A percentile compares a stretch with the other conserved stretches of the same genome.
These are phyloP conservation scores for Hydropsyche betteni DNA, from an alignment of 2,888 invertebrate species.

Conservation along the genomic window DNA sequence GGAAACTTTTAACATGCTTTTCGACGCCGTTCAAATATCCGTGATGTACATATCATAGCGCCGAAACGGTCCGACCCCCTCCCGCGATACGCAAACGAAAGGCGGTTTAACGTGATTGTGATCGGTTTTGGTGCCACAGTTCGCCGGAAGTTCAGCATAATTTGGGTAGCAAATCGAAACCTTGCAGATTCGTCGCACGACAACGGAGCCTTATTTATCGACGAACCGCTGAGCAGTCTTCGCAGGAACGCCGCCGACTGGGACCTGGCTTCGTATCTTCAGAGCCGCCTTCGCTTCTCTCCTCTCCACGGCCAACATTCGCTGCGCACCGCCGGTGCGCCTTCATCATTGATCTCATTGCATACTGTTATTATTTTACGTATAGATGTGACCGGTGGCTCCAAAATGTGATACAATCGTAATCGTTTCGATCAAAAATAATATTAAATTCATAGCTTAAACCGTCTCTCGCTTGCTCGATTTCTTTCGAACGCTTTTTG, in stretches of 20 bases:
- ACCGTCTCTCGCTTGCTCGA: neutral
- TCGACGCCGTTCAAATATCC: neutral
- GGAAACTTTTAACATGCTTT: conserved; percentile 23
- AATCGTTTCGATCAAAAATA: too few species aligned
- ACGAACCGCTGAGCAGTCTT: conserved; percentile 3
- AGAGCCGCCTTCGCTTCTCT: neutral
- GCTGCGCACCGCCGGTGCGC: conserved; percentile 41
- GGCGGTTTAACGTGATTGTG: conserved; percentile 21
- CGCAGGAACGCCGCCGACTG: conserved; percentile 30
- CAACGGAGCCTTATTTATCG: conserved; percentile 26
- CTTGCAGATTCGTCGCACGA: conserved; percentile 47
- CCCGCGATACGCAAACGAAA: neutral
- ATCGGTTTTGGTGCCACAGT: conserved; percentile 48
- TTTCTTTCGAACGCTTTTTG: neutral
- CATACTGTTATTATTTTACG: conserved; percentile 8
- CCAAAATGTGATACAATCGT: conserved; percentile 31
- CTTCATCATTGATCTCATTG: conserved; percentile 24
- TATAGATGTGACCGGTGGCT: conserved; percentile 30
- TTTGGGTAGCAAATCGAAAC: conserved; percentile 51
- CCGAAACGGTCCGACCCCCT: conserved; percentile 14
- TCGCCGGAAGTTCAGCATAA: conserved; percentile 46
- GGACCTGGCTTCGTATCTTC: neutral
- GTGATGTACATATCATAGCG: conserved; percentile 13
- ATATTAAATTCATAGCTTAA: neutral
- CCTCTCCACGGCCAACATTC: conserved; percentile 21